These are phyloP conservation scores for Hippocampus kuda DNA, from an alignment of 2,797 vertebrate genomes.

Conservation along the genomic window DNA sequence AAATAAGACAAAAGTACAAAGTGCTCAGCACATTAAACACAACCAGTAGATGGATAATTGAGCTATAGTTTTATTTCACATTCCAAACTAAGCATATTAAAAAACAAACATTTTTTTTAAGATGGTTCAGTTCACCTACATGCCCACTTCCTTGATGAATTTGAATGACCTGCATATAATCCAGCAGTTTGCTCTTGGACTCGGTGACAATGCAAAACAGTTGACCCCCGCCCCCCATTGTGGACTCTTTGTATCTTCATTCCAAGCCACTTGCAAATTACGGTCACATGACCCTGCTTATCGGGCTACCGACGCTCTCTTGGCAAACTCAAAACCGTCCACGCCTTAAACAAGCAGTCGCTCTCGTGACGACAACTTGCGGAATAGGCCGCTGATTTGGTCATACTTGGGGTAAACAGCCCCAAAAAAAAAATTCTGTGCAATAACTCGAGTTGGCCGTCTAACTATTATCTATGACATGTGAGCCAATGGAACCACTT, in stretches of 20 bases:
- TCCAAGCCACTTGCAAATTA: conserved; percentile 1
- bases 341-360: conserved; percentile 1
- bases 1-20: not conserved
- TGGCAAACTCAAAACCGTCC: not conserved
- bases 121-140: no score
- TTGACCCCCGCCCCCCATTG: not conserved
- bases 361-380: not conserved
- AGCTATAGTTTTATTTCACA: not conserved
- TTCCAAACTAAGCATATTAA: not conserved
- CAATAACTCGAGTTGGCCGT: not conserved
- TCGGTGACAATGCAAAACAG: not conserved
- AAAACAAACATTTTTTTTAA: no score
- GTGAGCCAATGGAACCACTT: no score
- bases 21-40: not conserved
- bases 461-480: no score
- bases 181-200: not conserved
- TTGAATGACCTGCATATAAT: not conserved
- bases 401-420: not conserved
- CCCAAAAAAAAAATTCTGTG: not conserved
- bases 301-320: not conserved
- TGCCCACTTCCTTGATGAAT: not conserved
- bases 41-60: no score
- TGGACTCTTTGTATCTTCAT: not conserved
- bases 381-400: not conserved
- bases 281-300: not conserved